Base-by-base conservation (phyloP, 2,888 invertebrate genomes). In the Bellardia bayeri region DNA sequence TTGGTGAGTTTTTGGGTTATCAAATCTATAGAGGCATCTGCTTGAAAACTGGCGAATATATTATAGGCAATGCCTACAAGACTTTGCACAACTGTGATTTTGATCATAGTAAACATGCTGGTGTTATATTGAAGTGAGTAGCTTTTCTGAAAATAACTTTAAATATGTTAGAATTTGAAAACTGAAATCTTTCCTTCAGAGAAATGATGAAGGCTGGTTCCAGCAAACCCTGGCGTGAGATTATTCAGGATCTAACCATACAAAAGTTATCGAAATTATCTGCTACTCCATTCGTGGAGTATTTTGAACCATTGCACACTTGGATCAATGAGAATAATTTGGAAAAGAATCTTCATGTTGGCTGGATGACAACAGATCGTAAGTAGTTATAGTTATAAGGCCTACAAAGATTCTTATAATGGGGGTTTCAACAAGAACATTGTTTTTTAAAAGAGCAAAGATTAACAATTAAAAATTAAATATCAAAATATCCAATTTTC, bases 1-100 rank as follows among this genome's bases (percentile, higher is more conserved):
- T 97, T 37, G 96, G 96, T 63, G 96, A 95, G 92, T 95, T 98
- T 45, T 94, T 98, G 56, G 97, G 98, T 93, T 91, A 91, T 89
- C 90, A 91, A 86, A 89, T 96, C 90, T 96, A 96, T 91, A 94
- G 95, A 89, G 94, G 95, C 0, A 93, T 96, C 11, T 97, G 97
- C 87, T 94, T 94, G 75, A 95, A 94, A 89, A 96, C 96, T 42
- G 95, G 95, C 0, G 94, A 96, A 90, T 95, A 84, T 58, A 85
- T 88, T 11, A 88, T 88, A 11, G 88, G 89, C 14, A 90, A 90
- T 78, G 90, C 90, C 23, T 90, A 90, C 51, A 90, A 90, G 40
- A 94, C 95, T 0, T 93, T 97, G 4, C 95, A 96, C 90, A 94
- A 95, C 87, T 97, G 96, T 91, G 96, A 96, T 91, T 96, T 96